These are phyloP conservation scores for Strigamia transsilvanica DNA, from an alignment of 2,888 invertebrate species.

Conservation along the genomic window DNA sequence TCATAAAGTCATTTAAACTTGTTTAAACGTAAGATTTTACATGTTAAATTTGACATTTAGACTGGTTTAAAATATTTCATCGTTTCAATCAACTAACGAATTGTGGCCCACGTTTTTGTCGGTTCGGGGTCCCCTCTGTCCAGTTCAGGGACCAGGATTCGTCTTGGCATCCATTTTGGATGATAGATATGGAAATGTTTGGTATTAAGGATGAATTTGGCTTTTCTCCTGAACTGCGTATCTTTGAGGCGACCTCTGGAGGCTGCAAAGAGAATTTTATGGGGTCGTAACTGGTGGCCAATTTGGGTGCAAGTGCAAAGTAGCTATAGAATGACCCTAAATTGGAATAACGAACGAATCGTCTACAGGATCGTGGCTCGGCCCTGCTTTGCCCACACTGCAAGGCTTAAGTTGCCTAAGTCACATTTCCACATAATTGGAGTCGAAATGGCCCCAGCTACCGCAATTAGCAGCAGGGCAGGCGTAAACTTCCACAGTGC, in stretches of 20 bases:
- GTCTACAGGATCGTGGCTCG: neutral
- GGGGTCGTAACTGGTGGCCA: neutral
- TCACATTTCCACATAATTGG: neutral
- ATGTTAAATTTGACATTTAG: too few relatives aligned
- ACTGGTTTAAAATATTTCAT: too few relatives aligned
- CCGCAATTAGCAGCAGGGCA: conserved; percentile 2
- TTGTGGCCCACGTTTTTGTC: too few relatives aligned
- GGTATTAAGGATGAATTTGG: too few relatives aligned
- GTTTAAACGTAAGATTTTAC: too few relatives aligned
- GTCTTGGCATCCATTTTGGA: too few relatives aligned
- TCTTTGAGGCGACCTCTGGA: neutral
- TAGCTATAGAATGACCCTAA: neutral
- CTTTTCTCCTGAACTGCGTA: neutral
- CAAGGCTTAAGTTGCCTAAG: neutral
- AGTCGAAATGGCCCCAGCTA: neutral
- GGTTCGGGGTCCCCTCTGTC: too few relatives aligned
- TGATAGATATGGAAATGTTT: too few relatives aligned
- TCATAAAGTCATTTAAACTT: too few relatives aligned
- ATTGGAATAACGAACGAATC: conserved; percentile 8
- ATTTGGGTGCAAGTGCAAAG: neutral
- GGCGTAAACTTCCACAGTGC: neutral
- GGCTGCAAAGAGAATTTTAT: neutral
- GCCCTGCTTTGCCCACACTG: neutral
- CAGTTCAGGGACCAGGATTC: too few relatives aligned
- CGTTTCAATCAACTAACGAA: too few relatives aligned